Percentiles rank a stretch among this genome's conserved stretches.
phyloP scores from a whole-genome alignment of 2,113 vertebrate species.

The Serinus canaria region DNA sequence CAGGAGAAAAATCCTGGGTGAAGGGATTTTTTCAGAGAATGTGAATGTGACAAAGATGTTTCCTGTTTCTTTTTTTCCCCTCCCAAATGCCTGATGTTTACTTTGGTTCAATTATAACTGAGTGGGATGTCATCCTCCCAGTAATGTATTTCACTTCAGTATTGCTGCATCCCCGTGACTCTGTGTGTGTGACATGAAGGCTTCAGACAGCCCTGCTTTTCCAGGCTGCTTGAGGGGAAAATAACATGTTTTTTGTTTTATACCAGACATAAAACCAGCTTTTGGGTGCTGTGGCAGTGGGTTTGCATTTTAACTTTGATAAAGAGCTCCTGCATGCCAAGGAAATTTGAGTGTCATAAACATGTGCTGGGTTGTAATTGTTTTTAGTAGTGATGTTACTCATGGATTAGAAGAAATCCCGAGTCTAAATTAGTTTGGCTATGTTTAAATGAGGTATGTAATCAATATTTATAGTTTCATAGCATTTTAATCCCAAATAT shows the following conservation, averaged over 20 bases:
- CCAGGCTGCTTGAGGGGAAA: background rate
- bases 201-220: constrained; percentile 15
- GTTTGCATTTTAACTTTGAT: background rate
- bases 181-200: background rate
- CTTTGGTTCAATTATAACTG: background rate
- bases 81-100: background rate
- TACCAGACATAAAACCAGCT: background rate
- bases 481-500: background rate
- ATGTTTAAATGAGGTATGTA: background rate
- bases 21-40: background rate
- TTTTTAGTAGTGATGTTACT: background rate
- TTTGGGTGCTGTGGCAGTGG: background rate
- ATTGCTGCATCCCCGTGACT: background rate
- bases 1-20: too few species aligned
- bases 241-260: background rate
- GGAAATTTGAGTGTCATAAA: background rate
- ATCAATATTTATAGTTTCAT: background rate
- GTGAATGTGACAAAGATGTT: background rate
- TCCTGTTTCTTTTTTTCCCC: accelerated
- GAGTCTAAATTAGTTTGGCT: background rate
- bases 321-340: background rate
- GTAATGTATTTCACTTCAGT: background rate
- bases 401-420: background rate
- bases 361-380: background rate
- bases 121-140: background rate